Conservation (phyloP, 2,888 invertebrate genomes). For the Enoplolaimus lenunculus region DNA sequence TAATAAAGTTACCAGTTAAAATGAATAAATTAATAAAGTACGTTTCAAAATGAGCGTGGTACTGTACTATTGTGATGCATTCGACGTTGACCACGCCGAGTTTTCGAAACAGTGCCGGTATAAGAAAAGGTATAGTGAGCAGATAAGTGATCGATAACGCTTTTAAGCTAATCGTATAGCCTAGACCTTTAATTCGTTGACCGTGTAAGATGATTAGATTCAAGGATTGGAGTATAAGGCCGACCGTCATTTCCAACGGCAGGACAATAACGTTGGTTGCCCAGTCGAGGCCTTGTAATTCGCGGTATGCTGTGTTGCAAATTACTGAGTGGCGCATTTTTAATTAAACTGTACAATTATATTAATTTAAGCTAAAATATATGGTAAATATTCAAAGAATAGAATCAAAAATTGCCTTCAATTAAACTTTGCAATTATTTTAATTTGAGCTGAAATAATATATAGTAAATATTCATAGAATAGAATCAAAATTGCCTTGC, state of each 20-base stretch:
- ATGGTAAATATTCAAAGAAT: too few species aligned
- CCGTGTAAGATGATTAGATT: conserved; percentile 21
- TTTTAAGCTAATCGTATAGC: conserved; percentile 18
- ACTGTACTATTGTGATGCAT: conserved; percentile 3
- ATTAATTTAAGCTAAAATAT: too few species aligned
- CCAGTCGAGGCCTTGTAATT: neutral
- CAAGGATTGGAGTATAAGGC: conserved; percentile 9
- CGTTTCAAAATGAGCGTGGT: conserved; percentile 18
- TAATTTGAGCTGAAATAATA: too few species aligned
- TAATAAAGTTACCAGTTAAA: conserved; percentile 19
- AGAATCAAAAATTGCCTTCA: too few species aligned
- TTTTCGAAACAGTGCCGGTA: conserved; percentile 16
- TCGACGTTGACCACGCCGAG: neutral
- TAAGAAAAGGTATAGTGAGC: conserved; percentile 15
- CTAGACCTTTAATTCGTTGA: conserved; percentile 8
- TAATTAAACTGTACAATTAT: too few species aligned
- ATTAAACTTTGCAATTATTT: too few species aligned
- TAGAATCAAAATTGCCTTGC: too few species aligned
- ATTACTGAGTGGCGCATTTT: too few species aligned
- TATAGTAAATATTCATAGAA: too few species aligned
- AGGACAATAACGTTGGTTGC: conserved; percentile 12
- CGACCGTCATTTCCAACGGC: conserved; percentile 17
- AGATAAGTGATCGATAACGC: conserved; percentile 20
- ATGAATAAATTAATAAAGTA: conserved; percentile 20
- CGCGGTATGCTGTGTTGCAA: too few species aligned